Conservation (phyloP, 2,888 invertebrate species). For the Nephrotoma guestfalica region DNA sequence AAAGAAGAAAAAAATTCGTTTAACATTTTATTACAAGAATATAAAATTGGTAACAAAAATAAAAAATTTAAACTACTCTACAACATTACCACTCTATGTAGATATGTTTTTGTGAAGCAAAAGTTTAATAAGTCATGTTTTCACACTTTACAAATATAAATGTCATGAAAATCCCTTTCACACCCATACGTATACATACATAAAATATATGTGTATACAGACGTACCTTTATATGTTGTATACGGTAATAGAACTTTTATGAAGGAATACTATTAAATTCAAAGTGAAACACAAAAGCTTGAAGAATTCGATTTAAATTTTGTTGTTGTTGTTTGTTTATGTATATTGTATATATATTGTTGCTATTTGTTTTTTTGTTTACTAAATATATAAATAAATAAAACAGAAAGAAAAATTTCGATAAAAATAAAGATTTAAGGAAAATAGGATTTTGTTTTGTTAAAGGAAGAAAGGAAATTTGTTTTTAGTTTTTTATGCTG, state of each 20-base stretch:
- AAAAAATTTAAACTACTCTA: not conserved
- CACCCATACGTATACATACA: not conserved
- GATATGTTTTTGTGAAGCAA: not conserved
- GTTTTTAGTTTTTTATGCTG: not conserved
- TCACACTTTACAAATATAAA: not conserved
- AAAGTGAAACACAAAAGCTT: not conserved
- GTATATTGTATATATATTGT: not conserved
- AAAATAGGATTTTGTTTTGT: not conserved
- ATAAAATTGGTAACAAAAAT: not conserved
- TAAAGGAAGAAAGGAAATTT: not conserved
- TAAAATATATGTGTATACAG: not conserved
- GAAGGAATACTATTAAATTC: not conserved
- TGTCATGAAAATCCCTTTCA: not conserved
- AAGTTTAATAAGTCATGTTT: not conserved
- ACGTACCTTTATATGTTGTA: not conserved
- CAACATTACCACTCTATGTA: not conserved
- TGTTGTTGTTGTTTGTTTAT: not conserved
- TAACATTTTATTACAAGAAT: not conserved
- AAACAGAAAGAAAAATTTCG: not conserved
- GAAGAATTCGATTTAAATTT: not conserved
- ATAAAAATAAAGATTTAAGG: not conserved
- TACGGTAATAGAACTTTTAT: not conserved
- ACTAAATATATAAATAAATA: not conserved
- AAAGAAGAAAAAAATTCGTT: not conserved
- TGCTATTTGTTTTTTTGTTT: not conserved